phyloP scores from a whole-genome alignment of 2,113 vertebrate species.

The Saguinus imperator region DNA sequence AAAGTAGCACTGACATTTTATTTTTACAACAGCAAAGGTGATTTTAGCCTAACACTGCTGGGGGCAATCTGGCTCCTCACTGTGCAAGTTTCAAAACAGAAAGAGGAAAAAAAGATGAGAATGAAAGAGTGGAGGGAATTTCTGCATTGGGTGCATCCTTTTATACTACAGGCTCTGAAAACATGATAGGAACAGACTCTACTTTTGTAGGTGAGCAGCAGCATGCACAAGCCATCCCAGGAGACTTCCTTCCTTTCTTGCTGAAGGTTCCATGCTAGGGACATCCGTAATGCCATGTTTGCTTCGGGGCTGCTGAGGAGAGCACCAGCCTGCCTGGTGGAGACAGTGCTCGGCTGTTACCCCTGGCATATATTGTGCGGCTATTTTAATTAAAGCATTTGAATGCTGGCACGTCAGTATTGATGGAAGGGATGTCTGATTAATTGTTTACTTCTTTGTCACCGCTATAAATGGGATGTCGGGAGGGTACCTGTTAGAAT shows the following conservation, averaged over 20 bases:
- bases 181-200: conserved; percentile 67
- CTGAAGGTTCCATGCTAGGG: conserved; percentile 72
- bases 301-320: conserved; percentile 79
- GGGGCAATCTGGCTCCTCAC: neutral
- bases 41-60: neutral
- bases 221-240: conserved; percentile 43
- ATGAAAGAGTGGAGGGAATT: neutral
- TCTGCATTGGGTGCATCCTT: conserved; percentile 60
- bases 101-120: neutral
- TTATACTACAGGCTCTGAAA: conserved; percentile 68
- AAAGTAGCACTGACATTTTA: conserved; percentile 60
- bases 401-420: conserved; percentile 85
- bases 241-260: conserved; percentile 75
- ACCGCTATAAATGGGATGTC: conserved; percentile 78
- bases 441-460: conserved; percentile 86
- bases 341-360: conserved; percentile 77
- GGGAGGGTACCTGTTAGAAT: conserved; percentile 66
- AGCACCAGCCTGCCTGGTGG: conserved; percentile 69
- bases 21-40: conserved; percentile 31
- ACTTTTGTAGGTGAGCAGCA: conserved; percentile 67
- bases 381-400: conserved; percentile 86
- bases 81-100: neutral
- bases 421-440: conserved; percentile 83
- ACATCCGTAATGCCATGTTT: conserved; percentile 66
- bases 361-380: conserved; percentile 79